A percentile compares a stretch with the other conserved stretches of the same genome.
These are phyloP conservation scores for Muschampia staudingeri DNA, from an alignment of 2,888 invertebrate genomes.

Conservation along the genomic window DNA sequence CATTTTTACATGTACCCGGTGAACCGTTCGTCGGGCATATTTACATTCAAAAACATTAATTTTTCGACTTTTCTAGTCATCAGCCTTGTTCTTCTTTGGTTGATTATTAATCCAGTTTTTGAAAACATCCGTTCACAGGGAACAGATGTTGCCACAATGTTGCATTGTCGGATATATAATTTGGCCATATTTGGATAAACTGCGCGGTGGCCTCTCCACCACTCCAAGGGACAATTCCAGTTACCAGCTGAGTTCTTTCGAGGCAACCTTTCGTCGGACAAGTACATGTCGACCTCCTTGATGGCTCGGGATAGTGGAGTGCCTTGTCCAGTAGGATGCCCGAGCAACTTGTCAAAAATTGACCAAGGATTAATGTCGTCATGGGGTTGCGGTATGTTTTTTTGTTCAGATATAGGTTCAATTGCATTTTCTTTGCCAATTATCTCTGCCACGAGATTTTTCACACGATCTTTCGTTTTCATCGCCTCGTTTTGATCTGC, in stretches of 20 bases:
- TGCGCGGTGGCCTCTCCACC: not conserved
- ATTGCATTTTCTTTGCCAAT: not conserved
- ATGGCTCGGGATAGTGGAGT: not conserved
- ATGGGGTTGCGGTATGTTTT: not conserved
- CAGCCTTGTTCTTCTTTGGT: conserved; percentile 37
- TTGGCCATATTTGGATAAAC: not conserved
- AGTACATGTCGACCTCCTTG: not conserved
- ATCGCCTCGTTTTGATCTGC: not conserved
- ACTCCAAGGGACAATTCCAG: not conserved
- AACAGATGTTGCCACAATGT: conserved; percentile 19
- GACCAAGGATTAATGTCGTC: not conserved
- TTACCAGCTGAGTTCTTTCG: not conserved
- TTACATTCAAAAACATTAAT: conserved; percentile 47
- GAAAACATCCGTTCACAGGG: conserved; percentile 22
- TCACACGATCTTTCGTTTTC: not conserved
- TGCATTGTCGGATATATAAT: not conserved
- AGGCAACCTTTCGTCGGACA: not conserved
- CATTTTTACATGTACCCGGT: not conserved
- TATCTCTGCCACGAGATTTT: not conserved
- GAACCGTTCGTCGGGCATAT: conserved; percentile 35
- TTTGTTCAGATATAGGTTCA: too few relatives aligned
- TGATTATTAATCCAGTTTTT: conserved; percentile 13
- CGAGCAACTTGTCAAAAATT: not conserved
- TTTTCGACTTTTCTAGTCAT: conserved; percentile 41
- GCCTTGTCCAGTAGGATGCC: not conserved